A percentile compares a stretch with the other conserved stretches of the same genome.
These are phyloP conservation scores for Cyprinodon brontotheroides DNA, from an alignment of 2,113 vertebrate species.

Conservation along the genomic window DNA sequence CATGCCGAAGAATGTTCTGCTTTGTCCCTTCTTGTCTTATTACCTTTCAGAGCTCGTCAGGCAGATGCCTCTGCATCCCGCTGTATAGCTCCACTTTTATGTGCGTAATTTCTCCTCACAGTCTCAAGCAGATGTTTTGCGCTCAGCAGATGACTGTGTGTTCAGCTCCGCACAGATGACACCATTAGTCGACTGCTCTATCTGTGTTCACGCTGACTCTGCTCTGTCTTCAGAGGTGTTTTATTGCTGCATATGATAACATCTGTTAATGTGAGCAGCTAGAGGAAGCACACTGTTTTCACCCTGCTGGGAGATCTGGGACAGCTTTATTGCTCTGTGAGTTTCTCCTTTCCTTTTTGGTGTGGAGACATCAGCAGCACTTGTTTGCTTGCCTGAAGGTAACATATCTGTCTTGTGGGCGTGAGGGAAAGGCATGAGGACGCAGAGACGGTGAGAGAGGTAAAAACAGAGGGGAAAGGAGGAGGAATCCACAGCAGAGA, in stretches of 20 bases:
- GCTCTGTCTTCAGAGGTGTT: constrained; percentile 15
- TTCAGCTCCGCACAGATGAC: constrained; percentile 52
- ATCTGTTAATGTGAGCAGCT: constrained; percentile 22
- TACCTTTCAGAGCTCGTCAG: constrained; percentile 23
- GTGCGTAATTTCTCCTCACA: constrained; percentile 34
- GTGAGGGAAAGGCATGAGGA: constrained; percentile 69
- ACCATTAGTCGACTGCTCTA: constrained; percentile 41
- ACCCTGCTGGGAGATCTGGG: constrained; percentile 21
- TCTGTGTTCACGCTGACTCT: constrained; percentile 18
- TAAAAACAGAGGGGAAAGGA: constrained; percentile 53
- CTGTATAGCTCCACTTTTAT: neutral
- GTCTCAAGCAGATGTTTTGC: constrained; percentile 37
- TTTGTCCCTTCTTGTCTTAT: constrained; percentile 28
- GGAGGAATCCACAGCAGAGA: constrained; percentile 61
- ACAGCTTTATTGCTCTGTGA: constrained; percentile 19
- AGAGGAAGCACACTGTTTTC: constrained; percentile 15
- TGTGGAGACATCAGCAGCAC: constrained; percentile 49
- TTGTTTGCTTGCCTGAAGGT: constrained; percentile 60
- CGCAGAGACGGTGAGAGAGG: constrained; percentile 59
- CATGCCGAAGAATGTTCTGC: constrained; percentile 33
- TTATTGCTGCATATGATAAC: constrained; percentile 22
- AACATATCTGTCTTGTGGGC: constrained; percentile 70
- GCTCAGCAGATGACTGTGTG: constrained; percentile 30
- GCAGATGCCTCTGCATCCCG: constrained; percentile 26
- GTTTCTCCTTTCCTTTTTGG: constrained; percentile 34